Conservation (phyloP, 2,797 vertebrate species). For the Chaenodraco wilsoni region DNA sequence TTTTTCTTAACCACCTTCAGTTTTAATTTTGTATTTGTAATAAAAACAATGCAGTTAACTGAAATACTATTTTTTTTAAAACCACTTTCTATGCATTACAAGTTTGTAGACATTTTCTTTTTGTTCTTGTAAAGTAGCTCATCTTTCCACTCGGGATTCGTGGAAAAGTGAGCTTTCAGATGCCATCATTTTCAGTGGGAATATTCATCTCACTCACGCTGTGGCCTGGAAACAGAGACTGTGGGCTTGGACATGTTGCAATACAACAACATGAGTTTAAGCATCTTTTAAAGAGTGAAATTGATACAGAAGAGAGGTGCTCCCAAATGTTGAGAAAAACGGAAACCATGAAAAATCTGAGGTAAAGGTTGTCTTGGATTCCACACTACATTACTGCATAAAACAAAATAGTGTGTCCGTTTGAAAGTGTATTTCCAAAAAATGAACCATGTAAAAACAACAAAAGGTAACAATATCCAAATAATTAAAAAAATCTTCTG, state of each 20-base stretch:
- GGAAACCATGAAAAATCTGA: conserved; percentile 81
- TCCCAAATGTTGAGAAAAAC: conserved; percentile 68
- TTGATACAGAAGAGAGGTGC: conserved; percentile 67
- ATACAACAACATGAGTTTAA: conserved; percentile 56
- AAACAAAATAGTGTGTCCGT: conserved; percentile 72
- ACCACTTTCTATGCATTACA: conserved; percentile 74
- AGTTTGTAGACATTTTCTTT: conserved; percentile 56
- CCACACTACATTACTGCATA: conserved; percentile 82
- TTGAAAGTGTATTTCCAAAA: conserved; percentile 64
- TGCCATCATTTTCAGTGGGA: conserved; percentile 32
- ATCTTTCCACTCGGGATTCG: conserved; percentile 27
- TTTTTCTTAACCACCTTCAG: conserved; percentile 56
- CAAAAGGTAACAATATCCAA: conserved; percentile 77
- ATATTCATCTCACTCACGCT: conserved; percentile 55
- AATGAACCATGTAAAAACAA: conserved; percentile 76
- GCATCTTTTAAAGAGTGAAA: conserved; percentile 61
- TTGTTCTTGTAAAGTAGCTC: conserved; percentile 36
- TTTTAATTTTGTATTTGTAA: conserved; percentile 64
- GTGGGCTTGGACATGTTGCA: conserved; percentile 55
- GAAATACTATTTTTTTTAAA: conserved; percentile 62
- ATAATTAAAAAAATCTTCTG: conserved; percentile 49
- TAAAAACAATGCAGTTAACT: conserved; percentile 74
- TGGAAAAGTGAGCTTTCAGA: conserved; percentile 30
- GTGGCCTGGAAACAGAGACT: conserved; percentile 56
- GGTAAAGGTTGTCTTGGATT: conserved; percentile 88